Evolutionary conservation across 1,140 invertebrate species (phyloP).

Genomic region (Anastrepha ludens): DNA sequence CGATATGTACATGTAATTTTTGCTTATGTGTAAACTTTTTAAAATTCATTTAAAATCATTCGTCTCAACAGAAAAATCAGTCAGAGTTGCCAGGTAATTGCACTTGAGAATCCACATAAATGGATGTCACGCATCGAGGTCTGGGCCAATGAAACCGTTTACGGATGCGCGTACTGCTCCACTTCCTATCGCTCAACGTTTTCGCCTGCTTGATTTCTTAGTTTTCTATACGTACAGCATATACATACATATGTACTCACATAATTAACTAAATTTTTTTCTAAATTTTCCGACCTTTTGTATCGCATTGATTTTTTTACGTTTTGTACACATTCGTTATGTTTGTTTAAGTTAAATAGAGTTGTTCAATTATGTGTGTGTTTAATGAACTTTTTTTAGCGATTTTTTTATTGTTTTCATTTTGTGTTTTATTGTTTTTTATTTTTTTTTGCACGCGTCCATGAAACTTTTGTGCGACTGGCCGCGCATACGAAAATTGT

Average conservation of each 20-base stretch:
- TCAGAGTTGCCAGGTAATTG: background rate
- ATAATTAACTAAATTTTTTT: background rate
- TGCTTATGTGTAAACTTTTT: too few species aligned
- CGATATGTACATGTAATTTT: too few species aligned
- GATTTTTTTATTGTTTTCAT: background rate
- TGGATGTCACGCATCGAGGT: constrained; percentile 41
- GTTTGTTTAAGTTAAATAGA: background rate
- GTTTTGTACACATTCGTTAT: background rate
- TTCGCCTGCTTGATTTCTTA: background rate
- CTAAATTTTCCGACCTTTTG: background rate
- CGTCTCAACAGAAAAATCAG: background rate
- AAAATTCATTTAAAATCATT: too few species aligned
- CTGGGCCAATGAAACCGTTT: constrained; percentile 37
- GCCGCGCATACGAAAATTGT: constrained; percentile 4
- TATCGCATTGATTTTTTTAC: background rate
- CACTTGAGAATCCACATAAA: background rate
- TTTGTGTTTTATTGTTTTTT: background rate
- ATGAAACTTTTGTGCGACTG: background rate
- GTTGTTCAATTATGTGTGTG: background rate
- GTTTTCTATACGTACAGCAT: background rate
- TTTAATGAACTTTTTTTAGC: background rate
- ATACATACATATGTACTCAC: background rate
- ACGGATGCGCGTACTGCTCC: background rate
- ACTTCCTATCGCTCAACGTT: background rate
- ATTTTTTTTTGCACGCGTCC: background rate